Percentiles rank a stretch among this genome's conserved stretches.
Conservation (phyloP, 2,797 vertebrate genomes). For the Epinephelus coioides region DNA sequence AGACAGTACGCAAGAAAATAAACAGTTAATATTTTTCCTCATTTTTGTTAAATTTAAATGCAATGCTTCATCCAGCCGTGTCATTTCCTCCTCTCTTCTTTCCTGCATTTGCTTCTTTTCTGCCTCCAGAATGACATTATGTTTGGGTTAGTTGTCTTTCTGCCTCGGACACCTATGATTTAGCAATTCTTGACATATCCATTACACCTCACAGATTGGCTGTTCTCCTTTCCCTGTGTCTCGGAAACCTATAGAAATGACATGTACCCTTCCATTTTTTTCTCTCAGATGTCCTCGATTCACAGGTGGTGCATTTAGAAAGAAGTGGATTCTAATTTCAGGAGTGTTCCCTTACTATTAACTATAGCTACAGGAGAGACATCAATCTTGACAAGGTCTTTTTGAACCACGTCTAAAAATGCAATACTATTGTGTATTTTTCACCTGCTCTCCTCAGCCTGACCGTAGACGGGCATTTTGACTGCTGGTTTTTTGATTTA, state of each 20-base stretch:
- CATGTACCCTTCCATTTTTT: slow-evolving; percentile 81
- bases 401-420: slow-evolving; percentile 81
- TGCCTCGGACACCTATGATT: slow-evolving; percentile 89
- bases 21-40: slow-evolving; percentile 75
- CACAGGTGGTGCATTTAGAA: slow-evolving; percentile 83
- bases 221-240: slow-evolving; percentile 85
- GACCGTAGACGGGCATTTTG: slow-evolving; percentile 63
- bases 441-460: slow-evolving; percentile 71
- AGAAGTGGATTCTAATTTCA: slow-evolving; percentile 89
- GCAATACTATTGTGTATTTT: slow-evolving; percentile 78
- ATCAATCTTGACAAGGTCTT: slow-evolving; percentile 88
- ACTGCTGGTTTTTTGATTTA: slow-evolving; percentile 63
- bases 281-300: slow-evolving; percentile 82
- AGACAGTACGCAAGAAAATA: slow-evolving; percentile 77
- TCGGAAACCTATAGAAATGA: slow-evolving; percentile 88
- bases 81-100: slow-evolving; percentile 57
- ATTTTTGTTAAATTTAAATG: slow-evolving; percentile 70
- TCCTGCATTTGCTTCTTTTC: slow-evolving; percentile 52
- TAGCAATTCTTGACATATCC: slow-evolving; percentile 92
- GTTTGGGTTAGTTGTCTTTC: slow-evolving; percentile 88
- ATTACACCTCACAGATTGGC: slow-evolving; percentile 90
- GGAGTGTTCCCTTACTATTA: slow-evolving; percentile 85
- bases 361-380: slow-evolving; percentile 82
- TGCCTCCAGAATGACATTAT: slow-evolving; percentile 83
- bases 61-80: slow-evolving; percentile 52